These are phyloP conservation scores for Ctena decussata DNA, from an alignment of 2,888 invertebrate genomes.

Conservation along the genomic window DNA sequence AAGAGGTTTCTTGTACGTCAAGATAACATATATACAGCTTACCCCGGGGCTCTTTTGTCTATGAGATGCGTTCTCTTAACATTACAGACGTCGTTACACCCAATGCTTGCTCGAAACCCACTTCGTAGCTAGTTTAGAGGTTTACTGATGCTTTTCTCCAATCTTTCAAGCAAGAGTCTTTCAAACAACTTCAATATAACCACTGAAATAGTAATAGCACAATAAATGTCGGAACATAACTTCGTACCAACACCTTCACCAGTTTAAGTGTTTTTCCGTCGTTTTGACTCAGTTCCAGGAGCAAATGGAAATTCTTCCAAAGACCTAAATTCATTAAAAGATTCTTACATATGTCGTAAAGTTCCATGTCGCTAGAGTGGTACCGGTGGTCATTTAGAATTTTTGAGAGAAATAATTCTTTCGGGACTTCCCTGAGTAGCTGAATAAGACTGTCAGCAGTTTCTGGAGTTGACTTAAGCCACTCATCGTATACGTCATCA, in stretches of 20 bases:
- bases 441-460: background rate
- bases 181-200: no score
- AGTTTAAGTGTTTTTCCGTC: background rate
- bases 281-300: background rate
- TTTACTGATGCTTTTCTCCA: no score
- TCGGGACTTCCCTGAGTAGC: background rate
- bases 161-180: no score
- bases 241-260: background rate
- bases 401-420: background rate
- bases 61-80: slow-evolving; percentile 1
- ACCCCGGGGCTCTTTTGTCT: background rate
- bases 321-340: background rate
- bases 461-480: background rate
- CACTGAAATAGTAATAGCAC: no score
- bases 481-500: background rate
- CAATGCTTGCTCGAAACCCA: slow-evolving; percentile 2
- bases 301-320: no score
- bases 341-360: background rate
- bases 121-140: background rate
- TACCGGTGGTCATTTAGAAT: background rate
- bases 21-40: slow-evolving; percentile 12
- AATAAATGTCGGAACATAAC: background rate
- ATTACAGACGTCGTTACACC: slow-evolving; percentile 1
- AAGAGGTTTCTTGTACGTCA: no score
- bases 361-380: background rate